A percentile compares a stretch with the other conserved stretches of the same genome.
These are phyloP conservation scores for Etheostoma cragini DNA, from an alignment of 2,113 vertebrate genomes.

Conservation along the genomic window DNA sequence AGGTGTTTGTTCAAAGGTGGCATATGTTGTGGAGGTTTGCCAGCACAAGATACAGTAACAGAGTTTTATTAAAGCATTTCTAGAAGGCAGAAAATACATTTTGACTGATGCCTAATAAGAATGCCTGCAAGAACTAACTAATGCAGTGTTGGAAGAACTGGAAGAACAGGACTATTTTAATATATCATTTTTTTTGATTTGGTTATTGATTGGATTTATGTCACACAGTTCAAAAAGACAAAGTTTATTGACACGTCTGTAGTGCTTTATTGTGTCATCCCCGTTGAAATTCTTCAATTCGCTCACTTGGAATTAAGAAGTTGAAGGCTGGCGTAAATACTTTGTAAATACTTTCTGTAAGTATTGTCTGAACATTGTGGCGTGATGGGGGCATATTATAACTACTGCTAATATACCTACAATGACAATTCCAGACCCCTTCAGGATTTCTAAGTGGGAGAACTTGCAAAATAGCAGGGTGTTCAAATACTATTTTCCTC, in stretches of 20 bases:
- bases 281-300: neutral
- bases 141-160: neutral
- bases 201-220: neutral
- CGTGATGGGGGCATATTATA: too few species aligned
- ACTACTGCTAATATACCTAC: too few species aligned
- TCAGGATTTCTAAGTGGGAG: too few species aligned
- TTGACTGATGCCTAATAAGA: neutral
- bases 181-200: neutral
- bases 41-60: neutral
- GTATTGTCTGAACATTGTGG: neutral
- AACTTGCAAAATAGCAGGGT: too few species aligned
- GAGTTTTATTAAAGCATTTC: neutral
- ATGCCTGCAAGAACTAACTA: neutral
- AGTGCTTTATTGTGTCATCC: neutral
- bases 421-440: too few species aligned
- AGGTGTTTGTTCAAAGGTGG: slow-evolving; percentile 8
- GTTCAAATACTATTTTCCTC: too few species aligned
- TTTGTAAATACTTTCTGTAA: neutral
- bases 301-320: neutral
- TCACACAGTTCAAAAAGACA: neutral
- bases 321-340: neutral
- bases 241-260: too few species aligned
- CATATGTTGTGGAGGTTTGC: neutral
- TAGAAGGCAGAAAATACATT: neutral
- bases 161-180: too few species aligned